Evolutionary conservation across 1,140 invertebrate genomes (phyloP).

Genomic region (Lerema accius): DNA sequence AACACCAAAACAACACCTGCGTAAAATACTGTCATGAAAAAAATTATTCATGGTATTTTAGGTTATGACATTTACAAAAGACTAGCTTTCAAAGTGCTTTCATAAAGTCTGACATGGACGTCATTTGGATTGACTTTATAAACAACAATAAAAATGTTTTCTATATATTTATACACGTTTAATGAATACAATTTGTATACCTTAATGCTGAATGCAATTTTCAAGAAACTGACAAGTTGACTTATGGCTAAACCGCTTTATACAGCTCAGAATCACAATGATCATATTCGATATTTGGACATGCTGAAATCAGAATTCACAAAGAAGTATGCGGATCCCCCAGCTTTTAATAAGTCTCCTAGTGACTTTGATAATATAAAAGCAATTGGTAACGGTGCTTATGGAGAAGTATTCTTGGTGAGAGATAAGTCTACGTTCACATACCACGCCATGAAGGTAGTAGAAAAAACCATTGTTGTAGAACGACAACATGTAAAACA

Average conservation of each 20-base stretch:
- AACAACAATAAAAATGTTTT: conserved; percentile 27
- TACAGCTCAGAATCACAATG: conserved; percentile 59
- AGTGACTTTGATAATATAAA: conserved; percentile 66
- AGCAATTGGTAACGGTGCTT: conserved; percentile 92
- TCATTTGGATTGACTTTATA: conserved; percentile 15
- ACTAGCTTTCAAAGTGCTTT: neutral
- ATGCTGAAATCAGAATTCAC: conserved; percentile 66
- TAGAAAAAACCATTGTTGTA: conserved; percentile 93
- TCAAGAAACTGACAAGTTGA: conserved; percentile 34
- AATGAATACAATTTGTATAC: conserved; percentile 34
- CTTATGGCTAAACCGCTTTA: conserved; percentile 59
- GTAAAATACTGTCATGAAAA: too few relatives aligned
- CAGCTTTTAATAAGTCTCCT: conserved; percentile 35
- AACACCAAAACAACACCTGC: too few relatives aligned
- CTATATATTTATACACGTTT: conserved; percentile 42
- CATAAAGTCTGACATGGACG: neutral
- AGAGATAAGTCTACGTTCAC: conserved; percentile 85
- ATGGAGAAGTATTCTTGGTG: conserved; percentile 94
- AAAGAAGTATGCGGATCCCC: conserved; percentile 49
- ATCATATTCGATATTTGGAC: conserved; percentile 65
- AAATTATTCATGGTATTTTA: neutral
- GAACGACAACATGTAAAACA: conserved; percentile 93
- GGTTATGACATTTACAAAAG: conserved; percentile 5
- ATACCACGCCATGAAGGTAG: conserved; percentile 94
- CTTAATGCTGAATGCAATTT: conserved; percentile 37